Evolutionary conservation across 2,888 invertebrate species (phyloP), one percentile per base, ranked within the genome.

Genomic region (Hetaerina titia): DNA sequence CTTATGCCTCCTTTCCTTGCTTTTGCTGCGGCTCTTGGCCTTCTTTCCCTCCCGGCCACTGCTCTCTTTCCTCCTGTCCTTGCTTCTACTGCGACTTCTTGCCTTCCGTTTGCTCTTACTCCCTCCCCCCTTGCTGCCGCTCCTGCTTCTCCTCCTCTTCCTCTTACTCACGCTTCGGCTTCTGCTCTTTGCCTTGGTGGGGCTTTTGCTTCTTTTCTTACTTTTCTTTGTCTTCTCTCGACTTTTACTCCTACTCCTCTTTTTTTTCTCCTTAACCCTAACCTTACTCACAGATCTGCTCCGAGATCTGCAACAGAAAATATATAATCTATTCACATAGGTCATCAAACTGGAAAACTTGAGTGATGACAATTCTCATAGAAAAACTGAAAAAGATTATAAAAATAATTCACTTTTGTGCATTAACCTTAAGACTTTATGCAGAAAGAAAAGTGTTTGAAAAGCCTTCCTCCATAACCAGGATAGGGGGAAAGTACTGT

Each of bases 21-120:
- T 69, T 19, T 69, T 25, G 74, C 74, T 74, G 74, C 74, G 74
- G 9, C 74, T 74, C 92, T 60, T 95, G 19, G 56, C 96, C 94
- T 96, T 95, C 95, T 94, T 96, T 95, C 95, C 95, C 31, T 96
- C 96, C 94, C 96, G 95, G 6, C 96, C 96, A 94, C 96, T 96
- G 74, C 96, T 95, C 95, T 96, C 95, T 92, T 94, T 95, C 31
- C 22, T 81, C 31, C 81, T 31, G 25, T 81, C 81, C 31, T 81
- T 81, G 81, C 81, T 81, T 31, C 81, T 81, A 31, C 81, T 69
- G 22, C 19, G 69, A 19, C 69, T 81, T n/a, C 81, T 81, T 0
- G 31, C 81, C 31, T 81, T 81, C 81, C 31, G 25, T 31, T 81
- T 81, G 31, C 25, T 22, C 11, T 15, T 74, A n/a, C 74, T 81